Evolutionary conservation across 1,140 invertebrate genomes (phyloP), one percentile per base, ranked within the genome.

Genomic region (Euwallacea fornicatus): DNA sequence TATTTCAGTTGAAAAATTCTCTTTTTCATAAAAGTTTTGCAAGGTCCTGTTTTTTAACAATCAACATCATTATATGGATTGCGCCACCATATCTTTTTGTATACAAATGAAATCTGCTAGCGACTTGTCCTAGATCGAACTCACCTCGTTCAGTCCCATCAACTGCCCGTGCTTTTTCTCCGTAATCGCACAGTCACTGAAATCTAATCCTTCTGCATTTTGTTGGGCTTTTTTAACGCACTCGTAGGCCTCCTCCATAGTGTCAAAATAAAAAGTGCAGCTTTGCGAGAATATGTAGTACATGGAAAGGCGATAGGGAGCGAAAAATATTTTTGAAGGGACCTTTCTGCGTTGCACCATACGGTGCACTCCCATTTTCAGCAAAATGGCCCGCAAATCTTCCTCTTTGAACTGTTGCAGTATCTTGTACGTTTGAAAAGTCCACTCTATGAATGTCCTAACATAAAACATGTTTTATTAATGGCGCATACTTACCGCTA

Each of bases 351-450:
- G 71, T 0, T 84, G 83, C 0, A 90, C 83, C 79, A 91, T 84
- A 16, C 86, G 84, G 72, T 87, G 84, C 0, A 81, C 69, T 6
- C 86, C 80, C 6, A 90, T 84, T 73, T 87, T 86, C 0, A 81
- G 77, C 73, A 91, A 85, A 0, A 87, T 88, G 0, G 81, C 81
- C 55, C 85, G 78, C 2, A 92, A 76, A 0, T 89, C 75, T 47
- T 81, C 82, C 65, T 92, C 89, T 0, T 88, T 85, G 81, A 89
- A 92, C 70, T 89, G 85, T 72, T 91, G 88, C 74, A 91, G 92
- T 41, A 91, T 85, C 73, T 87, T 85, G 70, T 89, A 90, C n/a
- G 91, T 78, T 44, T 90, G 88, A 74, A 88, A 86, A 0, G 85
- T 85, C 82, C 85, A 89, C 0, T 84, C 84, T 7, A 7, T 15